Evolutionary conservation across 2,113 vertebrate genomes (phyloP), one percentile per base, ranked within the genome.

Genomic region (Centropus unirufus): DNA sequence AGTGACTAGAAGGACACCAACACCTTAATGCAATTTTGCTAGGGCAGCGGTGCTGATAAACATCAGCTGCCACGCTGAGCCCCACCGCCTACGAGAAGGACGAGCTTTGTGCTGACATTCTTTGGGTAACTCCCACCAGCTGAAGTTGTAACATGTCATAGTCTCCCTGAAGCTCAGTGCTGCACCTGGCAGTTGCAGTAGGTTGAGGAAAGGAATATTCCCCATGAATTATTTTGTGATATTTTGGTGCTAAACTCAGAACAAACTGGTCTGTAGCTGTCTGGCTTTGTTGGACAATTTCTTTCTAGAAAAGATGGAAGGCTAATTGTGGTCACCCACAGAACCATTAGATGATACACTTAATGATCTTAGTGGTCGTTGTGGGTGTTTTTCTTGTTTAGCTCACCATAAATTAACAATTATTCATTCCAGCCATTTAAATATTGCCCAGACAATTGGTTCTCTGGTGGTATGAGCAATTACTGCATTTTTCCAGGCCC

Each of bases 251-350:
- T 87, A 5, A 21, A 20, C 61, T 76, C 9, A 8, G 57, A 82
- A 47, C 16, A 62, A 83, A 59, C 52, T 6, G 1, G 0, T 36
- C 58, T 49, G n/a, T 4, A 79, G 61, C 39, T 24, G 59, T 69
- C 68, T 78, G 89, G 91, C 57, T 82, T 86, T 86, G 66, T 62
- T 90, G 90, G 80, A 69, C 72, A 68, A 49, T 92, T 95, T 95
- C 85, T 95, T 96, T 86, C 23, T 49, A 80, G 91, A 70, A 34
- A 80, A 81, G 70, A 77, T 29, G 80, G 78, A 74, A 88, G 59
- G 68, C 77, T 84, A 93, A 13, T 54, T 97, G 93, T 96, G 95
- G 96, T 96, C 91, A 95, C 86, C 95, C 97, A 92, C 96, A 95
- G 91, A 92, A 61, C 62, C 64, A 40, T 90, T 29, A 39, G 52